Evolutionary conservation across 1,140 invertebrate species (phyloP), one percentile per base, ranked within the genome.

Genomic region (Monomorium pharaonis): DNA sequence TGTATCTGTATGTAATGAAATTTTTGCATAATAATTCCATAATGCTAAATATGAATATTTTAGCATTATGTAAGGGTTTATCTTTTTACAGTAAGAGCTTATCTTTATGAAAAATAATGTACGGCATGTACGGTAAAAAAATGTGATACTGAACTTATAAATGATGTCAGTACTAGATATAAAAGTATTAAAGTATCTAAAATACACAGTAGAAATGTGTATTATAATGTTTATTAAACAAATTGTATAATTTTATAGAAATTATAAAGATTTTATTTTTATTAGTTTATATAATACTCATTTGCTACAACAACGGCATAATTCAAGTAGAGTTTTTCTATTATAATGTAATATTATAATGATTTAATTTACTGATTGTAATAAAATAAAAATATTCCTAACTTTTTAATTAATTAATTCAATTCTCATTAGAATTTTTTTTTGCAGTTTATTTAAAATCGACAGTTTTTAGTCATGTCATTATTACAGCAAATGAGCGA

Each of bases 61-160:
- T n/a, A 4, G n/a, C 30, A 18, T 62, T 4, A 6, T n/a, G 12
- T 14, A 4, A 44, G 10, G 4, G 24, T 67, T 47, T 44, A 67
- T 7, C n/a, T 47, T 24, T 47, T 65, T 42, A 47, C 21, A n/a
- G 10, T 12, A 2, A 42, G 10, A 2, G 27, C 49, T 49, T 47
- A 69, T 4, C 12, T 47, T 47, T 69, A 27, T 30, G 51, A 47
- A 70, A 51, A 12, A 27, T 60, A 44, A 49, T 56, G 54, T 33
- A 74, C n/a, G 12, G 14, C 3, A 75, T 3, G 24, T 58, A 14
- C 12, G 30, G 3, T 42, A n/a, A 1, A 77, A 21, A 62, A 30
- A 77, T 62, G 37, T 76, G 74, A 76, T 76, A 76, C 21, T 51
- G 33, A 76, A 60, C n/a, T 3, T 44, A 16, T 56, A 56, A 76